Percentiles rank a stretch among this genome's conserved stretches.
phyloP scores from a whole-genome alignment of 2,113 vertebrate genomes.

The Leptocoma aspasia region DNA sequence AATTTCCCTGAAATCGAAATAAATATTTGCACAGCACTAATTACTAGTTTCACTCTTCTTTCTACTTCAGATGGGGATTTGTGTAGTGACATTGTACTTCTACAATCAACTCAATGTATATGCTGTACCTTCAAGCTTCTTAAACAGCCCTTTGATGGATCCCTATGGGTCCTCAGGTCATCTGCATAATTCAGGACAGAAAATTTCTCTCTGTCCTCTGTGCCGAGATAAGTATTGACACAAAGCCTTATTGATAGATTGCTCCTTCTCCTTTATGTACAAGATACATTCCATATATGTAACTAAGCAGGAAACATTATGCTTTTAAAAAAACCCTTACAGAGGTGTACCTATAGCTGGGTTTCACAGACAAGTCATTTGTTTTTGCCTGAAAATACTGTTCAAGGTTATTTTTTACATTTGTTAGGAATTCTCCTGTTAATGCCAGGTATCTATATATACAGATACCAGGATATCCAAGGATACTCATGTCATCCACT shows the following conservation, averaged over 20 bases:
- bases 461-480: background rate
- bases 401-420: background rate
- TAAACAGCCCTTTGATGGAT: background rate
- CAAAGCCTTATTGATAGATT: background rate
- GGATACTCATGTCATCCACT: background rate
- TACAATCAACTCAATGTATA: background rate
- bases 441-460: background rate
- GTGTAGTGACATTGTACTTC: background rate
- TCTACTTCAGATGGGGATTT: background rate
- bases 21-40: background rate
- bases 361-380: background rate
- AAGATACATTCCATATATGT: rapidly evolving
- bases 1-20: background rate
- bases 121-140: background rate
- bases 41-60: background rate
- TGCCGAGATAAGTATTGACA: background rate
- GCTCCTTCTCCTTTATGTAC: background rate
- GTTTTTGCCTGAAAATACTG: background rate
- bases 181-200: background rate
- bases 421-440: background rate
- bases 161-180: background rate
- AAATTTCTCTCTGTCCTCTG: background rate
- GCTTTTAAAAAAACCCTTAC: background rate
- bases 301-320: background rate
- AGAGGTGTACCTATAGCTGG: background rate